Evolutionary conservation across 1,140 invertebrate genomes (phyloP), one percentile per base, ranked within the genome.

Genomic region (Euschistus heros): DNA sequence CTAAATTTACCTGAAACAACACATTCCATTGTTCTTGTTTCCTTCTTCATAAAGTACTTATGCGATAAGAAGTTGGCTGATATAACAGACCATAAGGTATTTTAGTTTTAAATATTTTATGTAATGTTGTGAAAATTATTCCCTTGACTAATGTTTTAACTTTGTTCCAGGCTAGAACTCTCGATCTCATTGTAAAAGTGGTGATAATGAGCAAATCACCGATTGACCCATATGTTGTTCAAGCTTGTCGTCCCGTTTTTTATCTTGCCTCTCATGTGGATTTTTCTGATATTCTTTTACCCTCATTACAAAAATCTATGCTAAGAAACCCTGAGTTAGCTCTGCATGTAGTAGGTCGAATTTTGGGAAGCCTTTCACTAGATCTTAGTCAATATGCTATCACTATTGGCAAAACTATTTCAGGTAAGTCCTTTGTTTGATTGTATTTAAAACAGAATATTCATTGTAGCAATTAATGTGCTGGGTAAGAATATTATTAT

Each of bases 301-400:
- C 94, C 20, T 84, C 90, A 13, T 74, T 94, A n/a, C 88, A 94
- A 73, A 94, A 94, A 75, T 85, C 91, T 8, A 88, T 97, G 82
- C 77, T 98, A n/a, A 77, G 95, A 64, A 97, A 90, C 76, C 92
- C 95, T 0, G 95, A 98, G 81, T 85, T 92, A 24, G 89, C 92
- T 67, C 81, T 96, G 27, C 81, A 89, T 75, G 85, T 84, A 54
- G 85, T 96, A 47, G 86, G 86, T 10, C 77, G 84, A 26, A 82
- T 94, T 67, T 73, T 96, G 17, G 77, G 77, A 20, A 82, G 84
- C 47, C 70, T 95, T 1, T 81, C 82, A 64, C 73, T 94, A 13
- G 88, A 94, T 76, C 76, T 96, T 17, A 93, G 90, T 73, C 80
- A 81, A 55, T 88, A 88, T 77, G 85, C 86, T 20, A 73, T 82